These are phyloP conservation scores for Callyntrura sp. DNA, from an alignment of 2,888 invertebrate genomes.

Conservation along the genomic window DNA sequence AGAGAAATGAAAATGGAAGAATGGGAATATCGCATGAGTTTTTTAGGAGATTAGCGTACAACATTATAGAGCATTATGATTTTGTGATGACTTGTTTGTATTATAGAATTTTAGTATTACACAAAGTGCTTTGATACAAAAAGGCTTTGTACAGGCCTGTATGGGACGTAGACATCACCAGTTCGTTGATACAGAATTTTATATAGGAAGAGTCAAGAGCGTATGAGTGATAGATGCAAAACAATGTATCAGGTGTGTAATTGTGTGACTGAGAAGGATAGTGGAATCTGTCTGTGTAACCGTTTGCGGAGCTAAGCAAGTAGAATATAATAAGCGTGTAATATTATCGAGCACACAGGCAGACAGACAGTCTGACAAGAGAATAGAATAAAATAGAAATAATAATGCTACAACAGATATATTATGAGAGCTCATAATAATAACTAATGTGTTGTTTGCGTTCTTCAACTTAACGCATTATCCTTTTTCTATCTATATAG, in stretches of 20 bases:
- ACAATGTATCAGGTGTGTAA: slow-evolving; percentile 17
- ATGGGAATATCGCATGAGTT: slow-evolving; percentile 70
- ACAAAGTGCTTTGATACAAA: no score
- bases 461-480: slow-evolving; percentile 56
- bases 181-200: slow-evolving; percentile 33
- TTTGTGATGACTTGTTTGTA: no score
- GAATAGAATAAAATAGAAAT: slow-evolving; percentile 67
- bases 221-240: slow-evolving; percentile 56
- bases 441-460: slow-evolving; percentile 69
- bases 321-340: slow-evolving; percentile 63
- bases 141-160: neutral
- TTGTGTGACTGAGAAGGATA: slow-evolving; percentile 8
- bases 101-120: no score
- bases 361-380: slow-evolving; percentile 75
- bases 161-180: no score
- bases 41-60: slow-evolving; percentile 63
- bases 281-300: neutral
- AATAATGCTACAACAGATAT: slow-evolving; percentile 26
- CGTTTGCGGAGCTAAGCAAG: neutral
- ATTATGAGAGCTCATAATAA: slow-evolving; percentile 66
- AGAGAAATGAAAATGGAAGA: slow-evolving; percentile 63
- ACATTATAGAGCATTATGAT: no score
- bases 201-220: slow-evolving; percentile 34
- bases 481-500: slow-evolving; percentile 26
- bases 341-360: slow-evolving; percentile 57